Percentiles rank a stretch among this genome's conserved stretches.
These are phyloP conservation scores for Cairina moschata DNA, from an alignment of 2,113 vertebrate species.

Conservation along the genomic window DNA sequence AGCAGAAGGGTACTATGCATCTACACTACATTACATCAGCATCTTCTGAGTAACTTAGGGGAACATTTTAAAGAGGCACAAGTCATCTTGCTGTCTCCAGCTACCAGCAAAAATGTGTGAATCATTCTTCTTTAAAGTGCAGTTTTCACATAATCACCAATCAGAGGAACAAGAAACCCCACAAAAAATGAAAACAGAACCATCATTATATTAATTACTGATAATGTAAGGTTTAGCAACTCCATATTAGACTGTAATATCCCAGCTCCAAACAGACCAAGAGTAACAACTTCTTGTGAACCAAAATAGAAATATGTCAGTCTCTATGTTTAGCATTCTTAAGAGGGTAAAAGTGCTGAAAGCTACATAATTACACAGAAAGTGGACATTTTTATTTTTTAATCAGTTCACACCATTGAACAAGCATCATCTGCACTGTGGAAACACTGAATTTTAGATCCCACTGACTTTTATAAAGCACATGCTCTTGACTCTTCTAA, in stretches of 20 bases:
- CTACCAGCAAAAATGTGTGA: not conserved
- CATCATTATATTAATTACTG: conserved; percentile 22
- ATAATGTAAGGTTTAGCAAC: not conserved
- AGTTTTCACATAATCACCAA: not conserved
- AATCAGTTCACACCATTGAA: not conserved
- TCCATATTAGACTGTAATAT: not conserved
- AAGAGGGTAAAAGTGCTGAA: not conserved
- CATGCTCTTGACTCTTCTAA: not conserved
- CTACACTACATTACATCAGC: too few relatives aligned
- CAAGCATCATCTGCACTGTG: not conserved
- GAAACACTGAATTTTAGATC: not conserved
- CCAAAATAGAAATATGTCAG: conserved; percentile 5
- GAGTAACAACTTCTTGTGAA: not conserved
- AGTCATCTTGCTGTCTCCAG: not conserved
- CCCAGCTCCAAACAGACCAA: not conserved
- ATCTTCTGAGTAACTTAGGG: not conserved
- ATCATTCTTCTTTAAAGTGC: conserved; percentile 24
- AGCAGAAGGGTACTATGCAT: not conserved
- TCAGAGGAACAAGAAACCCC: not conserved
- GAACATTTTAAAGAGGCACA: not conserved
- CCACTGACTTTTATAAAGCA: not conserved
- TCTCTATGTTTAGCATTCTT: not conserved
- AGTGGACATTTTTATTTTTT: not conserved
- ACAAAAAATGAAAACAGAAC: conserved; percentile 20
- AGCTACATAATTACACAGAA: not conserved